A percentile compares a stretch with the other conserved stretches of the same genome.
These are phyloP conservation scores for Capitulum mitella DNA, from an alignment of 2,888 invertebrate genomes.

Conservation along the genomic window DNA sequence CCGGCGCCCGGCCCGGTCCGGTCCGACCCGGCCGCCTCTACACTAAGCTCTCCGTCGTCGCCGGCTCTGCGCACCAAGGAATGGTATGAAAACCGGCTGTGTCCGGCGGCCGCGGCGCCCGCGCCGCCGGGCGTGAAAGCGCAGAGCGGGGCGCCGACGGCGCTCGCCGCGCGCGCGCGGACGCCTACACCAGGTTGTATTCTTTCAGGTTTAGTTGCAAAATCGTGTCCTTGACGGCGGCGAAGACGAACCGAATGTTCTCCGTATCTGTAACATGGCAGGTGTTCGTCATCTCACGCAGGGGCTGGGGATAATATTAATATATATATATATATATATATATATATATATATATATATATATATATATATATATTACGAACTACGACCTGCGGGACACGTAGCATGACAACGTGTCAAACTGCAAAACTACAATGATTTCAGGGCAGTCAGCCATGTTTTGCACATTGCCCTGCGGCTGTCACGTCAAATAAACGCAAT, in stretches of 20 bases:
- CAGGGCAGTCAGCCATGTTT: no score
- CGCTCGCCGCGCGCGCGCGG: background rate
- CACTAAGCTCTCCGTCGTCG: background rate
- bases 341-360: slow-evolving; percentile 28
- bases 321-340: background rate
- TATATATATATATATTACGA: background rate
- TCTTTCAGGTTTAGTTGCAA: slow-evolving; percentile 99
- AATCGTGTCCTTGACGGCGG: slow-evolving; percentile 99
- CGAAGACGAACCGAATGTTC: slow-evolving; percentile 99
- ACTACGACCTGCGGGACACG: no score
- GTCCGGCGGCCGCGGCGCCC: background rate
- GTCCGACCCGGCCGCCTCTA: background rate
- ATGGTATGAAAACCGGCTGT: slow-evolving; percentile 10
- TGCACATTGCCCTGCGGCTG: no score
- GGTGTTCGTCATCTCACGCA: background rate
- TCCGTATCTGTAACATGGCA: slow-evolving; percentile 79
- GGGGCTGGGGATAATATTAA: slow-evolving; percentile 1
- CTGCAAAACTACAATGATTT: no score
- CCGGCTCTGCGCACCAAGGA: background rate
- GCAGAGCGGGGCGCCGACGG: background rate
- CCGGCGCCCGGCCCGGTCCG: background rate
- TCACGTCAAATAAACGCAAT: no score
- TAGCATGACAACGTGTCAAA: no score
- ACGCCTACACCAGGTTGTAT: slow-evolving; percentile 91
- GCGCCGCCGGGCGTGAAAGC: background rate